These are phyloP conservation scores for Diploscapter pachys DNA, from an alignment of 1,140 invertebrate species.

Conservation along the genomic window DNA sequence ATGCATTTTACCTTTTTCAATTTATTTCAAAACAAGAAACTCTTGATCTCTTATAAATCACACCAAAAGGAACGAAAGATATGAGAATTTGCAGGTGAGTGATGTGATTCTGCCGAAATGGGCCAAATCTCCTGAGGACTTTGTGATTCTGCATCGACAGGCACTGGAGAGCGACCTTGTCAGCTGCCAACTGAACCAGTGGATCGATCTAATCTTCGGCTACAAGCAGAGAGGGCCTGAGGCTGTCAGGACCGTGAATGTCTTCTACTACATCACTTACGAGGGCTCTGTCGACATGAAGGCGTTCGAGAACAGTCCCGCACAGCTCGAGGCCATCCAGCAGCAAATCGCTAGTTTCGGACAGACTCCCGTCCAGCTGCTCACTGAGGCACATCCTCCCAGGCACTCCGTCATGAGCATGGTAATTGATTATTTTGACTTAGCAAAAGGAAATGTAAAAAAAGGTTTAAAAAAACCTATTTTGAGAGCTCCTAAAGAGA, in stretches of 20 bases:
- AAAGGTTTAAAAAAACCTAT: too few species aligned
- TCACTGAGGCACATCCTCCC: constrained; percentile 95
- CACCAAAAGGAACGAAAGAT: too few species aligned
- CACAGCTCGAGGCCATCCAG: constrained; percentile 83
- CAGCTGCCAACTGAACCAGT: constrained; percentile 97
- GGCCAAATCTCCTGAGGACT: constrained; percentile 93
- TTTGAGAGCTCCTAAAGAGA: too few species aligned
- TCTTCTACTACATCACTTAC: constrained; percentile 98
- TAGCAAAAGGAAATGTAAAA: not conserved
- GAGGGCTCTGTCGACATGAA: constrained; percentile 93
- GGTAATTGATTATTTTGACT: constrained; percentile 64
- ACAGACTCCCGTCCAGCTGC: constrained; percentile 90
- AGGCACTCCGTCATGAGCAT: constrained; percentile 95
- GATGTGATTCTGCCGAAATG: constrained; percentile 83
- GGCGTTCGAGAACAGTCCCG: constrained; percentile 78
- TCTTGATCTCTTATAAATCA: too few species aligned
- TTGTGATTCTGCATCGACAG: constrained; percentile 94
- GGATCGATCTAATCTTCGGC: constrained; percentile 99
- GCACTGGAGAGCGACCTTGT: constrained; percentile 98
- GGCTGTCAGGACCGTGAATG: constrained; percentile 89
- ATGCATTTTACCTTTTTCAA: too few species aligned
- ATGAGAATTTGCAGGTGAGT: too few species aligned
- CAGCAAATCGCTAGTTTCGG: constrained; percentile 98
- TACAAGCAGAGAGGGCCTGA: constrained; percentile 98
- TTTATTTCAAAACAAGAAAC: too few species aligned